These are phyloP conservation scores for Siderastrea siderea DNA, from an alignment of 92 coral and sea anemone species.

Conservation along the genomic window DNA sequence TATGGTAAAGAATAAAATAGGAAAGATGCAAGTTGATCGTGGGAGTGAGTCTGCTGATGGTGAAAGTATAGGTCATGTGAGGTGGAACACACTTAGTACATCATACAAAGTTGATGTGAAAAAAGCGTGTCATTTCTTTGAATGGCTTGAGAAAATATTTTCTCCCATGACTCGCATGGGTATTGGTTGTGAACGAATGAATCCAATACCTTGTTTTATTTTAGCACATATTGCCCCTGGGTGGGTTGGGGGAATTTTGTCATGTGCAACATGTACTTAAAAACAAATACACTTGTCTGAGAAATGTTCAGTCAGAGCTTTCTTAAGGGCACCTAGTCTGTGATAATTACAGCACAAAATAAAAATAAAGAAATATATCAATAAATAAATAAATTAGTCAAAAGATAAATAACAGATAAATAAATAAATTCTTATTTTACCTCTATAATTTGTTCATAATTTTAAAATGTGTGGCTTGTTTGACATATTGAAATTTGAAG, in stretches of 20 bases:
- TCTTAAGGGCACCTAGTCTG: no score
- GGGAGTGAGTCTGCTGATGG: background rate
- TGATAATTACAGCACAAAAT: no score
- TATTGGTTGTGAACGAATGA: constrained; percentile 60
- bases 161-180: constrained; percentile 41
- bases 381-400: no score
- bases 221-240: constrained; percentile 64
- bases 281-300: background rate
- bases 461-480: no score
- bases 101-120: constrained; percentile 2
- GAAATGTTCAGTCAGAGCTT: no score
- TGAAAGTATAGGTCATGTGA: background rate
- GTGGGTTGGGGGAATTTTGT: constrained; percentile 71
- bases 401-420: no score
- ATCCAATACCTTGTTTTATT: constrained; percentile 56
- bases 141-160: constrained; percentile 60
- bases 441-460: no score
- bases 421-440: no score
- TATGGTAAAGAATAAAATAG: background rate
- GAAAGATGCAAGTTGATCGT: background rate
- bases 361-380: no score
- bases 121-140: constrained; percentile 33
- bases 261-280: constrained; percentile 17
- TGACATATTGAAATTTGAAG: no score
- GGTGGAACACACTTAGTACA: constrained; percentile 15